Conservation (phyloP, 2,888 invertebrate genomes). For the Parelbella ahira region DNA sequence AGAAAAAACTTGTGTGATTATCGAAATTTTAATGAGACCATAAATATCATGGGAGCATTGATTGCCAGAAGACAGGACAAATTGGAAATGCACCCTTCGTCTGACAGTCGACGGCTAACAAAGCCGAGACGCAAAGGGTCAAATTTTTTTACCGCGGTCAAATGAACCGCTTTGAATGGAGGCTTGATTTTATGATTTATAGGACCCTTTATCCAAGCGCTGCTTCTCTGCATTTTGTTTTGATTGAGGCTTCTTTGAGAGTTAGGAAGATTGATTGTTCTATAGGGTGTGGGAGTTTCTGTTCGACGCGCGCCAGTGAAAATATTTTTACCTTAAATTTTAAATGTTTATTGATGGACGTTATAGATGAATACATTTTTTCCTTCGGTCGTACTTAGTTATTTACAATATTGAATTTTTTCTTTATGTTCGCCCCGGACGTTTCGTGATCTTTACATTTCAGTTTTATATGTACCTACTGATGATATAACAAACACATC, state of each 20-base stretch:
- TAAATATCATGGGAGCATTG: slow-evolving; percentile 65
- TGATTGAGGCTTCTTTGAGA: slow-evolving; percentile 76
- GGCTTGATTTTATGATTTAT: slow-evolving; percentile 80
- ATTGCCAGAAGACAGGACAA: slow-evolving; percentile 71
- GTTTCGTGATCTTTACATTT: too few relatives aligned
- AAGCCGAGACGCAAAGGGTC: slow-evolving; percentile 59
- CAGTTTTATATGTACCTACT: too few relatives aligned
- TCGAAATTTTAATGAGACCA: slow-evolving; percentile 72
- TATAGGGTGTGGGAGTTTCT: slow-evolving; percentile 71
- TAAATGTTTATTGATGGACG: too few relatives aligned
- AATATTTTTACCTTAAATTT: too few relatives aligned
- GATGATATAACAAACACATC: too few relatives aligned
- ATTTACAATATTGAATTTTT: too few relatives aligned
- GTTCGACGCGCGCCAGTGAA: slow-evolving; percentile 64
- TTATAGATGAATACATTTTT: too few relatives aligned
- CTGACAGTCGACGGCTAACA: slow-evolving; percentile 49
- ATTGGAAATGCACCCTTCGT: slow-evolving; percentile 67
- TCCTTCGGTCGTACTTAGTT: too few relatives aligned
- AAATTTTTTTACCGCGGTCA: slow-evolving; percentile 62
- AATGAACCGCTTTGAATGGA: slow-evolving; percentile 73
- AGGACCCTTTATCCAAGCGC: slow-evolving; percentile 68
- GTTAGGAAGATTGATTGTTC: slow-evolving; percentile 77
- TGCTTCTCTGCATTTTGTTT: slow-evolving; percentile 74
- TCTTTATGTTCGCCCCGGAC: too few relatives aligned
- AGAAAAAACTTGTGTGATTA: slow-evolving; percentile 56